phyloP scores from a whole-genome alignment of 2,888 invertebrate genomes.

The Ectemnius continuus region DNA sequence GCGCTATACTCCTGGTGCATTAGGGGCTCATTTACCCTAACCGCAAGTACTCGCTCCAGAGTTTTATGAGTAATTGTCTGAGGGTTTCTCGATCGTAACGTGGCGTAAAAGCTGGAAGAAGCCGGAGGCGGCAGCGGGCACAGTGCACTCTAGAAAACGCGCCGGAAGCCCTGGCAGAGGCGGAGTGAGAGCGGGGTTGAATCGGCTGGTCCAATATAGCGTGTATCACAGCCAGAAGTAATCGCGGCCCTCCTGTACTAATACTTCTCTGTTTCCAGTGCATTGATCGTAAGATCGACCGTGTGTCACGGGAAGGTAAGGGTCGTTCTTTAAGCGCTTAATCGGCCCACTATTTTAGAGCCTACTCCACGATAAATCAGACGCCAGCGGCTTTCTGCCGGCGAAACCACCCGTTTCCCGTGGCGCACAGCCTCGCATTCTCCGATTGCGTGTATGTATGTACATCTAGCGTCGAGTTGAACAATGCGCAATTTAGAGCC shows the following conservation, averaged over 20 bases:
- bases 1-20: slow-evolving; percentile 45
- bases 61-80: slow-evolving; percentile 58
- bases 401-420: slow-evolving; percentile 41
- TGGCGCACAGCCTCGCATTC: slow-evolving; percentile 40
- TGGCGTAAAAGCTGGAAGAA: slow-evolving; percentile 26
- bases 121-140: slow-evolving; percentile 26
- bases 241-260: neutral
- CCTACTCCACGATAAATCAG: too few relatives aligned
- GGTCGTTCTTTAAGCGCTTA: slow-evolving; percentile 1
- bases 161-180: neutral
- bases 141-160: slow-evolving; percentile 26
- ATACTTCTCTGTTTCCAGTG: slow-evolving; percentile 7
- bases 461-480: slow-evolving; percentile 5
- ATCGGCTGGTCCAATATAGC: slow-evolving; percentile 59
- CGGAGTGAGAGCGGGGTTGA: neutral
- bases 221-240: slow-evolving; percentile 54
- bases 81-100: slow-evolving; percentile 35
- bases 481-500: slow-evolving; percentile 34
- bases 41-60: slow-evolving; percentile 58
- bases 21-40: slow-evolving; percentile 40
- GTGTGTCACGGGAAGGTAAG: slow-evolving; percentile 38
- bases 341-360: too few relatives aligned
- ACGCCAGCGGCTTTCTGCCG: slow-evolving; percentile 13
- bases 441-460: slow-evolving; percentile 16
- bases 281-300: slow-evolving; percentile 32